phyloP scores from a whole-genome alignment of 2,113 vertebrate species.

The Ctenomys sociabilis region DNA sequence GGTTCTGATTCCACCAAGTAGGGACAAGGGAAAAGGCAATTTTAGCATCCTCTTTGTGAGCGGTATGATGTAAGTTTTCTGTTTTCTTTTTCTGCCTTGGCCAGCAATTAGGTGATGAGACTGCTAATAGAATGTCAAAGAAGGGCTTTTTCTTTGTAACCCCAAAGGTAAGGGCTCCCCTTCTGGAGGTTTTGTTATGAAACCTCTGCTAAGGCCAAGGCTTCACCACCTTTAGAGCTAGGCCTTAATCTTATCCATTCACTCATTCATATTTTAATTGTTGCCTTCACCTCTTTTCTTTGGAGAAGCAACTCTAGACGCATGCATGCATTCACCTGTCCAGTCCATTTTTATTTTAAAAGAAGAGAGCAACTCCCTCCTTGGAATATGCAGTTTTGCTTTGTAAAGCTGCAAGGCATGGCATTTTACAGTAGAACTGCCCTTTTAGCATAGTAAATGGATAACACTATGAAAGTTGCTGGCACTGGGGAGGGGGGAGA shows the following conservation, averaged over 20 bases:
- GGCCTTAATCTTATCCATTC: conserved; percentile 25
- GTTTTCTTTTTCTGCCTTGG: conserved; percentile 17
- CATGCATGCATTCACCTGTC: conserved; percentile 48
- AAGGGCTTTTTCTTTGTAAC: conserved; percentile 42
- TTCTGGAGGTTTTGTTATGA: conserved; percentile 64
- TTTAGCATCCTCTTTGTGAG: conserved; percentile 60
- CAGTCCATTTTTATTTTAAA: conserved; percentile 36
- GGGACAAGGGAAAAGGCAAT: conserved; percentile 26
- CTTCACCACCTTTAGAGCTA: conserved; percentile 14
- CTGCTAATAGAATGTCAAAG: conserved; percentile 39
- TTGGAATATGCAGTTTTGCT: conserved; percentile 55
- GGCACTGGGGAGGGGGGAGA: not conserved
- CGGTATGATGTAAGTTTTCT: not conserved
- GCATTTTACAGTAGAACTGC: conserved; percentile 68
- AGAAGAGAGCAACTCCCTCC: conserved; percentile 30
- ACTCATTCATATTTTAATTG: conserved; percentile 44
- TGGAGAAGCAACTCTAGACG: conserved; percentile 66
- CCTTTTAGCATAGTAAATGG: conserved; percentile 74
- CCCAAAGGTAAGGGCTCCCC: conserved; percentile 27
- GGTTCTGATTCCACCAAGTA: conserved; percentile 72
- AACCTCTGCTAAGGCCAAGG: conserved; percentile 61
- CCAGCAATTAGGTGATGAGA: not conserved
- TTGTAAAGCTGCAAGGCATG: conserved; percentile 73
- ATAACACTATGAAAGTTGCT: conserved; percentile 72
- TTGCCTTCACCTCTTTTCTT: conserved; percentile 66